Evolutionary conservation across 2,888 invertebrate genomes (phyloP), one percentile per base, ranked within the genome.

Genomic region (Drosophila seclusa): DNA sequence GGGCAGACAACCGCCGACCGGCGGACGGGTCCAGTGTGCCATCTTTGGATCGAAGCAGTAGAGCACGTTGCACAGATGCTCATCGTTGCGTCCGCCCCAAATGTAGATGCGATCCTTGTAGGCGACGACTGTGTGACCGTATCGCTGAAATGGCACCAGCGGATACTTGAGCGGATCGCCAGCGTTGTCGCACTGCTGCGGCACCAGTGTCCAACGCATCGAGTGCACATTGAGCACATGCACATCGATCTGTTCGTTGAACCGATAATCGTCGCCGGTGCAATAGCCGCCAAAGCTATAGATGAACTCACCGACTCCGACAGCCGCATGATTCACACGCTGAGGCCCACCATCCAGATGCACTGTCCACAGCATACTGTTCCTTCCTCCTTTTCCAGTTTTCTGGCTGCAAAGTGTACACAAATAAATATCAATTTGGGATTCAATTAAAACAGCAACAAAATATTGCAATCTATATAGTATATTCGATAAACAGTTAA

Each of bases 271-370:
- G 54, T 91, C 92, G 13, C 96, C 96, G 5, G 97, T 97, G 91
- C 97, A 98, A 92, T 98, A 98, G 32, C 98, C 98, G 45, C 98
- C 98, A 92, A 98, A 98, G 0, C 97, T 97, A 93, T 96, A 98
- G 78, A 99, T 97, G 90, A 95, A 95, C 81, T 96, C 95, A 29
- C 95, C 96, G 48, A 98, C 95, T 67, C 95, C 94, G 31, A 96
- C 97, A 7, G 97, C 97, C n/a, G 98, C 98, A 94, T 98, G 98
- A 92, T 98, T 98, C 18, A 98, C 98, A 73, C 98, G 94, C 87
- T 96, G 95, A 21, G 98, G 98, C n/a, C 98, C 98, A 36, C 98
- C 98, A 91, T 97, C 97, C 74, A 98, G 94, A 90, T 96, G 96
- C 38, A 96, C 95, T 60, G 97, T 97, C 98, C 98, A 98, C 92